These are phyloP conservation scores for Sander lucioperca DNA, from an alignment of 2,113 vertebrate species.

Conservation along the genomic window DNA sequence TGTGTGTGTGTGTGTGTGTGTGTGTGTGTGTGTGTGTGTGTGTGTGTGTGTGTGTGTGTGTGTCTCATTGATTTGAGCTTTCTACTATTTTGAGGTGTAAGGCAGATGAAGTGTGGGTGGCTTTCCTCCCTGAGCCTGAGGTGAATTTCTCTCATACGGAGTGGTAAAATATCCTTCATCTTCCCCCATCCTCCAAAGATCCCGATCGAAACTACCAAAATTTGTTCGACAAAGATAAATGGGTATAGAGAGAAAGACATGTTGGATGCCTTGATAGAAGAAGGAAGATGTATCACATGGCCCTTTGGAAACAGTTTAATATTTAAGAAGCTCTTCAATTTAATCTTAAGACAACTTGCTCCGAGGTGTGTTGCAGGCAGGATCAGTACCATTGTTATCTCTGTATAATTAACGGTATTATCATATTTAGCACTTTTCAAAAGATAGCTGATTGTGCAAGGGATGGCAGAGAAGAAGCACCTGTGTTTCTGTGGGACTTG, in stretches of 20 bases:
- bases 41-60: constrained; percentile 2
- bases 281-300: constrained; percentile 16
- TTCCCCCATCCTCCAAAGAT: constrained; percentile 2
- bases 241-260: background rate
- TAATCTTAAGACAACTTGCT: constrained; percentile 15
- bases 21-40: constrained; percentile 8
- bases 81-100: constrained; percentile 39
- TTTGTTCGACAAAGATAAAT: background rate
- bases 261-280: background rate
- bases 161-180: constrained; percentile 34
- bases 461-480: constrained; percentile 8
- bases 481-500: constrained; percentile 22
- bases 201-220: constrained; percentile 23
- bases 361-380: background rate
- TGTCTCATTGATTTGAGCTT: constrained; percentile 40
- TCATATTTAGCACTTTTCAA: constrained; percentile 9
- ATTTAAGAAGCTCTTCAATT: constrained; percentile 28
- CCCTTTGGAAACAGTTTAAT: background rate
- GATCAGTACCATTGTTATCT: background rate
- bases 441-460: constrained; percentile 12
- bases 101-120: constrained; percentile 40
- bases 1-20: constrained; percentile 4
- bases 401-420: background rate
- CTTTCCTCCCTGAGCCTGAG: constrained; percentile 39
- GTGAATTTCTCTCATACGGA: constrained; percentile 19